These are phyloP conservation scores for Erebia palarica DNA, from an alignment of 2,888 invertebrate genomes.

Conservation along the genomic window DNA sequence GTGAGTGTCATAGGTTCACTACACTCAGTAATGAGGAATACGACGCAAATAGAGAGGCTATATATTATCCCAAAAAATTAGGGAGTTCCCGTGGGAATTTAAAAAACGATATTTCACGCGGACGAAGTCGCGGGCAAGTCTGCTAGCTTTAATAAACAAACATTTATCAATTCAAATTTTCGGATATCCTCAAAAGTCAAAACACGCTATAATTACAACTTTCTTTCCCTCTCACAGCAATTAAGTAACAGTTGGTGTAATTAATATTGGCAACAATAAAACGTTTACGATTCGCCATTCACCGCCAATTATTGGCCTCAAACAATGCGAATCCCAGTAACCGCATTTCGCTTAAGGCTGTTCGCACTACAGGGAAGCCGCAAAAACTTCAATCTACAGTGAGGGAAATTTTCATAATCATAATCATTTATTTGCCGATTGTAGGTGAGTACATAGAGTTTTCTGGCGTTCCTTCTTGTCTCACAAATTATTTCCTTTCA, in stretches of 20 bases:
- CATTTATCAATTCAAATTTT: not conserved
- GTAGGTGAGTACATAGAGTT: no score
- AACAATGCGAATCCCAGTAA: slow-evolving; percentile 44
- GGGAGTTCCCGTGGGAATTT: no score
- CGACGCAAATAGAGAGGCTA: no score
- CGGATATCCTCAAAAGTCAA: not conserved
- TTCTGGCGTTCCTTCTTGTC: no score
- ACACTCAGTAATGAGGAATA: no score
- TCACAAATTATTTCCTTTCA: no score
- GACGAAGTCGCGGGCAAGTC: no score
- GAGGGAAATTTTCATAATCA: no score
- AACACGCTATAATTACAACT: slow-evolving; percentile 13
- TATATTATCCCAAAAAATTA: no score
- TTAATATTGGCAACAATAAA: slow-evolving; percentile 41
- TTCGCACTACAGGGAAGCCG: not conserved
- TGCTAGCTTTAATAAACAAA: not conserved
- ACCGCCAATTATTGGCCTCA: slow-evolving; percentile 29
- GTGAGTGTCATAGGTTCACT: no score
- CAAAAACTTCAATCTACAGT: not conserved
- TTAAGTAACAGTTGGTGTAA: slow-evolving; percentile 33
- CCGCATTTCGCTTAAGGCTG: slow-evolving; percentile 53
- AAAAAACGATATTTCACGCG: no score
- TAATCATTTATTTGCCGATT: no score
- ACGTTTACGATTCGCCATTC: slow-evolving; percentile 41
- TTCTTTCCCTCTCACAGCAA: slow-evolving; percentile 33